phyloP scores from a whole-genome alignment of 2,113 vertebrate species.

The Notiomystis cincta region DNA sequence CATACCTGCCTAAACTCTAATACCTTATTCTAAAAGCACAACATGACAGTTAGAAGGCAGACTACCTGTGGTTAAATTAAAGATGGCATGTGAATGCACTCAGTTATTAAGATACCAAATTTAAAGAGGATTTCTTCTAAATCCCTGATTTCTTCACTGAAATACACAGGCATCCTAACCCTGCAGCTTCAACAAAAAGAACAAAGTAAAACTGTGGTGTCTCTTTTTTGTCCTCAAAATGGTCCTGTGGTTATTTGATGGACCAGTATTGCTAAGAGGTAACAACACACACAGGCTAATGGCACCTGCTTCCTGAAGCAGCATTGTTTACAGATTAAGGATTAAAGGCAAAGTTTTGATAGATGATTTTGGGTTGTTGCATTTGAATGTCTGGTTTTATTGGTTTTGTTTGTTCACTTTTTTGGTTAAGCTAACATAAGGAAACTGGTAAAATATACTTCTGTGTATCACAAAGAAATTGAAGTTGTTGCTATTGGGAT shows the following conservation, averaged over 20 bases:
- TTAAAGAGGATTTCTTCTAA: neutral
- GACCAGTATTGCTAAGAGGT: neutral
- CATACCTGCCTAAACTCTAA: neutral
- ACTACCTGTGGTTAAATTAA: neutral
- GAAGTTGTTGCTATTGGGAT: neutral
- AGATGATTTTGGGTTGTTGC: neutral
- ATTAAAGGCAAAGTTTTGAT: neutral
- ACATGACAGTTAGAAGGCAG: neutral
- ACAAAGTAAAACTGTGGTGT: neutral
- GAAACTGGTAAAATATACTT: neutral
- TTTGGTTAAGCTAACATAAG: neutral
- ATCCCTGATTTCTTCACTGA: neutral
- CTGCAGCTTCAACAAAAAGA: neutral
- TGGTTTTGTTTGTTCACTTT: neutral
- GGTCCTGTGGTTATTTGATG: neutral
- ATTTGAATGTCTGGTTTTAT: neutral
- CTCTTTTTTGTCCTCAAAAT: neutral
- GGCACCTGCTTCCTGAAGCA: neutral
- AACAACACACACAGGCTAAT: neutral
- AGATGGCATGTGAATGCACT: neutral
- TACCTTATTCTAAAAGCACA: neutral
- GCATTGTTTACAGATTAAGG: neutral
- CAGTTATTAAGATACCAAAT: neutral
- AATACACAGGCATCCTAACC: neutral
- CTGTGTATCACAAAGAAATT: neutral